Percentiles rank a stretch among this genome's conserved stretches.
Conservation (phyloP, 2,888 invertebrate species). For the Melieria picta region DNA sequence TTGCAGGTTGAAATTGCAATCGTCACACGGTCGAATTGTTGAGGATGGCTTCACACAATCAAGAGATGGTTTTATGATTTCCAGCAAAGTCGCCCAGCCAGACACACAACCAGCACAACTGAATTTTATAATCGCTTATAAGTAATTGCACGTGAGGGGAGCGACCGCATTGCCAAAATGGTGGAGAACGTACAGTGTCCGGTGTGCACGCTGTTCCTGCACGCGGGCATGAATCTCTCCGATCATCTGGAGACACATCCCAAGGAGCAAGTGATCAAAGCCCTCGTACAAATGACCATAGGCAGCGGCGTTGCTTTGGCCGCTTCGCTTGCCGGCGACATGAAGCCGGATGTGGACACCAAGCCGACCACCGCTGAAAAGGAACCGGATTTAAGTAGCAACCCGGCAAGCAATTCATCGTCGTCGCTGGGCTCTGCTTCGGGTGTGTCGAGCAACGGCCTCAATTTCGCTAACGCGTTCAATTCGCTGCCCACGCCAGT, state of each 20-base stretch:
- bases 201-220: constrained; percentile 84
- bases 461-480: constrained; percentile 23
- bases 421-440: constrained; percentile 21
- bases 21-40: constrained; percentile 1
- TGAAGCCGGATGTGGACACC: no score
- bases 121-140: constrained; percentile 1
- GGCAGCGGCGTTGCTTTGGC: constrained; percentile 48
- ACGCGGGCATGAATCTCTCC: constrained; percentile 84
- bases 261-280: constrained; percentile 88
- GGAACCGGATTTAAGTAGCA: constrained; percentile 22
- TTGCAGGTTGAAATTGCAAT: neutral
- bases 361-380: constrained; percentile 10
- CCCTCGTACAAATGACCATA: constrained; percentile 69
- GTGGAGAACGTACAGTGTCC: constrained; percentile 74
- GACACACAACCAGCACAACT: constrained; percentile 5
- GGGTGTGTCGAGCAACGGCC: constrained; percentile 25
- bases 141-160: neutral
- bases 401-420: constrained; percentile 21
- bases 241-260: constrained; percentile 87
- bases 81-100: constrained; percentile 17
- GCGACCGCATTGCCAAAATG: constrained; percentile 49
- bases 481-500: constrained; percentile 14
- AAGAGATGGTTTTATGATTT: constrained; percentile 36
- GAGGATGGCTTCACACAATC: constrained; percentile 28
- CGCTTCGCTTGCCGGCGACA: constrained; percentile 25